Evolutionary conservation across 2,113 vertebrate species (phyloP), one percentile per base, ranked within the genome.

Genomic region (Dascyllus trimaculatus): DNA sequence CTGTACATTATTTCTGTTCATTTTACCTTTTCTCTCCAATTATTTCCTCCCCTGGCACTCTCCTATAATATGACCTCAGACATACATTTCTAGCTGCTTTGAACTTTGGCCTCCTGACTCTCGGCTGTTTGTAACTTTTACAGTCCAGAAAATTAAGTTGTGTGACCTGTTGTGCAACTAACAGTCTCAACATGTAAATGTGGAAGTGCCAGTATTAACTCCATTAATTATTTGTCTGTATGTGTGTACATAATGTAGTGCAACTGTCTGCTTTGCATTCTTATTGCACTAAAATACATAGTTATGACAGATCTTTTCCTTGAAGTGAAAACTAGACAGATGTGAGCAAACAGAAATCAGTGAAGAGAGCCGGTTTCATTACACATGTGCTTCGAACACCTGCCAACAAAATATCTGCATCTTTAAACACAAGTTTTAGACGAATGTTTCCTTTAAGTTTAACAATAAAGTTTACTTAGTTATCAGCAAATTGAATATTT

Each of bases 1-100:
- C 14, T 59, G 25, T 0, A 19, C 32, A 60, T 63, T 45, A 29
- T 14, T 74, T 14, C 48, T 32, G 1, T 59, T 32, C 51, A n/a
- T 62, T 63, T 76, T 46, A 53, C 49, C 51, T 11, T 4, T n/a
- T 14, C 32, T 15, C 45, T 61, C 15, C n/a, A 18, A 35, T 77
- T 74, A 52, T 63, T 54, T 45, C 71, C 48, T n/a, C n/a, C 18
- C 11, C 8, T 13, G 17, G 9, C 10, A 2, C 17, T 19, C 26
- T 43, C 64, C 54, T 46, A 5, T 29, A 17, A 40, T n/a, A 1
- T 66, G 60, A 66, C 19, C 43, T 63, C 22, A 21, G 35, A 35
- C 10, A 1, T 21, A 21, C 14, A 21, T 19, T 26, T 60, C 14
- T 61, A 69, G 49, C 62, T 51, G 49, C 56, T 57, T 1, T 49